Percentiles rank a stretch among this genome's conserved stretches.
Evolutionary conservation across 1,140 invertebrate genomes (phyloP).

Genomic region (Halesus radiatus): DNA sequence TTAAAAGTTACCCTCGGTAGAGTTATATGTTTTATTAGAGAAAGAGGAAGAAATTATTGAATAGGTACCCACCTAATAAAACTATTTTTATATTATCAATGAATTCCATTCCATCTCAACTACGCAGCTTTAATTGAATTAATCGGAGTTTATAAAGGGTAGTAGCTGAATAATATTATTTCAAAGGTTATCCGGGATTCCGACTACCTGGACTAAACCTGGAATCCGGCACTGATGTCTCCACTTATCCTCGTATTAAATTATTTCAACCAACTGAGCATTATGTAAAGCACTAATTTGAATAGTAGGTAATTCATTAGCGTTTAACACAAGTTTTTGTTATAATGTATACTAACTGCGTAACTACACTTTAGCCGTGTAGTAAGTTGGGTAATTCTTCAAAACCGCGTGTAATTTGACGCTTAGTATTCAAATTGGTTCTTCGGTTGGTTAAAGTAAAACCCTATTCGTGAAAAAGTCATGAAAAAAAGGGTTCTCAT

Average conservation of each 20-base stretch:
- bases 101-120: too few relatives aligned
- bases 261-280: not conserved
- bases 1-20: too few relatives aligned
- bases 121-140: too few relatives aligned
- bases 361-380: conserved; percentile 4
- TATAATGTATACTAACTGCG: not conserved
- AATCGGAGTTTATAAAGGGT: not conserved
- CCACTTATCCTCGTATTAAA: not conserved
- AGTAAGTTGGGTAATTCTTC: not conserved
- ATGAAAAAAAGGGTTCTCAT: not conserved
- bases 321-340: conserved; percentile 3
- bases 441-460: conserved; percentile 19
- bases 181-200: not conserved
- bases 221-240: not conserved
- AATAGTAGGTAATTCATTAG: not conserved
- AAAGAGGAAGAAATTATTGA: too few relatives aligned
- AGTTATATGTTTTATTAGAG: too few relatives aligned
- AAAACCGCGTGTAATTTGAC: conserved; percentile 21
- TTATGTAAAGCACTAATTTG: not conserved
- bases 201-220: not conserved
- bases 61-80: too few relatives aligned
- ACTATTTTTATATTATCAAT: too few relatives aligned
- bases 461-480: not conserved
- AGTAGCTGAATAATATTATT: not conserved
- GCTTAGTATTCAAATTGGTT: conserved; percentile 27